Percentiles rank a stretch among this genome's conserved stretches.
These are phyloP conservation scores for Antechinus flavipes DNA, from an alignment of 2,113 vertebrate species.

Conservation along the genomic window DNA sequence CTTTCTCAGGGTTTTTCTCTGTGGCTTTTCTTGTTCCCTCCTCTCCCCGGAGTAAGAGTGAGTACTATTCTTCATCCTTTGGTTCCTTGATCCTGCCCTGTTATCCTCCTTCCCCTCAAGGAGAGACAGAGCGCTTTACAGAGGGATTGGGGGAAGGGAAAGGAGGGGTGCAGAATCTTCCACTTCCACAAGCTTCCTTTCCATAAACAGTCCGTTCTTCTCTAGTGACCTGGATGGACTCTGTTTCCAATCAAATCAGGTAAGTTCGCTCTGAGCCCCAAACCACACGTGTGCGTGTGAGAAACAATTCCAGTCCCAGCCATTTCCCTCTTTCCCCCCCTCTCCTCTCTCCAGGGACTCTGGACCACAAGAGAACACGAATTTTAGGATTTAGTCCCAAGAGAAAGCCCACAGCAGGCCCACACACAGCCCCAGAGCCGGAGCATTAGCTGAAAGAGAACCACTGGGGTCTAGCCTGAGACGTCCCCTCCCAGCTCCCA, in stretches of 20 bases:
- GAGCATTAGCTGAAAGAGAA: not conserved
- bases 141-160: not conserved
- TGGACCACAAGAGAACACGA: not conserved
- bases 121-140: too few relatives aligned
- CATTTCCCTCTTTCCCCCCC: not conserved
- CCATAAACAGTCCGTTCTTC: not conserved
- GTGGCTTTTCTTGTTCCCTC: not conserved
- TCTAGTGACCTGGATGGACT: not conserved
- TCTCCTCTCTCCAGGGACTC: not conserved
- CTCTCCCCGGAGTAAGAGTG: not conserved
- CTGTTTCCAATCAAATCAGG: not conserved
- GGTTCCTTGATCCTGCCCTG: not conserved
- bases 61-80: not conserved
- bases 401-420: not conserved
- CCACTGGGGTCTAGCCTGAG: not conserved
- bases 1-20: not conserved
- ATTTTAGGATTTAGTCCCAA: not conserved
- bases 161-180: not conserved
- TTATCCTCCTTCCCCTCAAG: not conserved
- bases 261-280: not conserved
- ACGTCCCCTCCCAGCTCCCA: too few relatives aligned
- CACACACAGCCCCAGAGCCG: not conserved
- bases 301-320: too few relatives aligned
- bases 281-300: not conserved
- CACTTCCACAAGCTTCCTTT: not conserved